Evolutionary conservation across 2,113 vertebrate species (phyloP).

Genomic region (Fulmarus glacialis): DNA sequence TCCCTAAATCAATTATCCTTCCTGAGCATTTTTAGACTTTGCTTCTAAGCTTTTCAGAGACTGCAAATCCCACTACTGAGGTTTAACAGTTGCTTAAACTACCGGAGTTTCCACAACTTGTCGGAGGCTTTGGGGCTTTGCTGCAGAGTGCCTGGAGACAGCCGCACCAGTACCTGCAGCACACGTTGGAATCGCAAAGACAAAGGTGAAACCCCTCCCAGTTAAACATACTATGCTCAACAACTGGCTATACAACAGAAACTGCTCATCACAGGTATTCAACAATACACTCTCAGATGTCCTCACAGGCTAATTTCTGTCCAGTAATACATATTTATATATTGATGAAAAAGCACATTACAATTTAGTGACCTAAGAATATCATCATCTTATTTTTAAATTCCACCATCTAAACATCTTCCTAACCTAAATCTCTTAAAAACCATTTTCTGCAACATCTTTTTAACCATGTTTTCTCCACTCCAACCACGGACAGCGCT

Average conservation of each 20-base stretch:
- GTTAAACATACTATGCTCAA: neutral
- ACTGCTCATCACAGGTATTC: neutral
- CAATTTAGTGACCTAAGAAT: neutral
- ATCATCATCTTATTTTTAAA: neutral
- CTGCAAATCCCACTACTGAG: neutral
- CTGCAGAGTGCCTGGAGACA: neutral
- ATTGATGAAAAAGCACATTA: neutral
- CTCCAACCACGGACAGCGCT: fast-evolving
- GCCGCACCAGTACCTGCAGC: neutral
- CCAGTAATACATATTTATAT: neutral
- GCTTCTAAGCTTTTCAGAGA: neutral
- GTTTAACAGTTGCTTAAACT: neutral
- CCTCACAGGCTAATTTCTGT: neutral
- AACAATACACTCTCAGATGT: neutral
- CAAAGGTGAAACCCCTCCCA: neutral
- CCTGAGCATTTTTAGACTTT: neutral
- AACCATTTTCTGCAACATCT: neutral
- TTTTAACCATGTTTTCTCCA: neutral
- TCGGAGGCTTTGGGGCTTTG: neutral
- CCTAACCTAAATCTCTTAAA: neutral
- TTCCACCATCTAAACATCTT: neutral
- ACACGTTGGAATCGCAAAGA: neutral
- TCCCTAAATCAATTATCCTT: neutral
- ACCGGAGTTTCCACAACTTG: neutral
- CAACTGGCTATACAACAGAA: neutral